These are phyloP conservation scores for Antheraea mylitta DNA, from an alignment of 1,140 invertebrate species.

Conservation along the genomic window DNA sequence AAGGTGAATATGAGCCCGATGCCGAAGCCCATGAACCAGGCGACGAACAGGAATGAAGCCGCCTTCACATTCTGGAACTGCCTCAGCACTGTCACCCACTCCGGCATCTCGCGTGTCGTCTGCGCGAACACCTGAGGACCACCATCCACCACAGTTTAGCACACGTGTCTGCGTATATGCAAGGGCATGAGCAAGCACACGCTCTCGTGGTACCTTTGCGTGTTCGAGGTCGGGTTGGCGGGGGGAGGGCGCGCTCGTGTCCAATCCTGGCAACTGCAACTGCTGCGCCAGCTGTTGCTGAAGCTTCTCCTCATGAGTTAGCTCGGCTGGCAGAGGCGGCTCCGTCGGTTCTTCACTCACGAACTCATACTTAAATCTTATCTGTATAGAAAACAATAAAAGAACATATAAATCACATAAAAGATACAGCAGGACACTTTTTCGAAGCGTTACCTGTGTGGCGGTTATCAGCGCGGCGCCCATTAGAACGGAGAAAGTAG, in stretches of 20 bases:
- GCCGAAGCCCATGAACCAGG: slow-evolving; percentile 99
- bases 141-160: neutral
- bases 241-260: slow-evolving; percentile 80
- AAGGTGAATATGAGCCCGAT: slow-evolving; percentile 99
- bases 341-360: slow-evolving; percentile 41
- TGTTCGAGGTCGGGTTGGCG: slow-evolving; percentile 52
- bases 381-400: slow-evolving; percentile 57
- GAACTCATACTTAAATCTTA: slow-evolving; percentile 89
- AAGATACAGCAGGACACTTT: neutral
- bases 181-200: neutral
- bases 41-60: slow-evolving; percentile 95
- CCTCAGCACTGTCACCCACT: slow-evolving; percentile 94
- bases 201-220: slow-evolving; percentile 44
- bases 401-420: neutral
- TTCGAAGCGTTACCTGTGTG: slow-evolving; percentile 81
- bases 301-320: slow-evolving; percentile 84
- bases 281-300: slow-evolving; percentile 90
- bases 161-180: neutral
- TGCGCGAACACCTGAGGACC: slow-evolving; percentile 92
- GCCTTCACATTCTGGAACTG: slow-evolving; percentile 95
- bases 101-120: slow-evolving; percentile 92
- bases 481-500: slow-evolving; percentile 98
- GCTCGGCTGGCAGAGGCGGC: slow-evolving; percentile 59
- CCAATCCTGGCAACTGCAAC: slow-evolving; percentile 87
- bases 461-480: slow-evolving; percentile 95